These are phyloP conservation scores for Syngnathus scovelli DNA, from an alignment of 2,113 vertebrate genomes.

Conservation along the genomic window DNA sequence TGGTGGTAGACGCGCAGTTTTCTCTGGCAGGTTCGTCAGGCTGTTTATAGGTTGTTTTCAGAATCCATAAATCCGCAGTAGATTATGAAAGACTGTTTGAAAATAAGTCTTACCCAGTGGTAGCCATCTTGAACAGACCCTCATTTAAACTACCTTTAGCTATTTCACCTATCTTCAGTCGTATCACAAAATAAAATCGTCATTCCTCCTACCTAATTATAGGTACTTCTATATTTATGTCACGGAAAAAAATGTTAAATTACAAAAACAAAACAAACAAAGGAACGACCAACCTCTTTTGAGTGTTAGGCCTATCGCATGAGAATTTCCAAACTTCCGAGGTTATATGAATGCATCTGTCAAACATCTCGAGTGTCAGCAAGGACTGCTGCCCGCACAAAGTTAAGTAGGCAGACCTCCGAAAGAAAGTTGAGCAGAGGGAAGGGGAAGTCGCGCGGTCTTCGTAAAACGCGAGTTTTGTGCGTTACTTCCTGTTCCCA, in stretches of 20 bases:
- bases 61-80: too few species aligned
- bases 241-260: background rate
- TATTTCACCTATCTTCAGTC: background rate
- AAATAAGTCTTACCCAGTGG: too few species aligned
- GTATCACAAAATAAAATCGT: too few species aligned
- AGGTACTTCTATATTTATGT: background rate
- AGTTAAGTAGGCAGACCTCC: background rate
- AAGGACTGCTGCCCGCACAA: background rate
- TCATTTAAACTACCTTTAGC: background rate
- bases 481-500: constrained; percentile 18
- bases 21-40: background rate
- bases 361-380: background rate
- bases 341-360: background rate
- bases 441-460: background rate
- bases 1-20: too few species aligned
- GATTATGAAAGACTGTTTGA: too few species aligned
- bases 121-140: background rate
- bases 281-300: background rate
- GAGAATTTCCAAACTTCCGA: background rate
- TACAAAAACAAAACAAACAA: background rate
- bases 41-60: too few species aligned
- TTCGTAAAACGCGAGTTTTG: background rate
- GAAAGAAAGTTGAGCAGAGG: background rate
- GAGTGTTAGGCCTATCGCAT: background rate
- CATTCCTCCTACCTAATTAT: too few species aligned